Base-by-base conservation (phyloP, 92 coral and sea anemone species). In the Porites divaricata region DNA sequence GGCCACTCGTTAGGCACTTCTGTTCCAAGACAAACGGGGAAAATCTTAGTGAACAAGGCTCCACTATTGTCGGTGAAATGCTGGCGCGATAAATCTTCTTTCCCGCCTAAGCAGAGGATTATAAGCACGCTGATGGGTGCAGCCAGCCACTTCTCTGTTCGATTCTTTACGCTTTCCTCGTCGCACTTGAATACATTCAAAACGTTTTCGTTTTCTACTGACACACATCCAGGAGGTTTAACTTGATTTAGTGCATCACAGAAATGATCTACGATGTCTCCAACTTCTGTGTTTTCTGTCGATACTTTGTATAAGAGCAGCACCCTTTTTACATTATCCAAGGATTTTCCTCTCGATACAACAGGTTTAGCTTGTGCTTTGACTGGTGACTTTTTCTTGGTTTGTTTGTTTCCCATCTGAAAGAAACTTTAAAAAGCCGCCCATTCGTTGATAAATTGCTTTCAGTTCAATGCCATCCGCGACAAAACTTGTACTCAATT, bases 1-100 rank as follows among this genome's bases (percentile, higher is more conserved):
- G 95, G 93, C 99, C 98, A 96, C 20, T 87, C 94, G 1, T 86
- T 7, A 1, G 95, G 91, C 2, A 82, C 45, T 15, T 23, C 65
- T 12, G 57, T 79, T 21, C 99, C 99, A 70, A 94, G 92, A 1
- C 96, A 89, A 10, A 96, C 93, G 2, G 98, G 89, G 63, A 96
- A 75, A 20, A 95, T 80, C 77, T 93, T 89, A 10, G 79, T 88
- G 20, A 88, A 92, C 53, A 96, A 82, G 62, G 72, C 65, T 58
- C 77, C 91, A 68, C 76, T 80, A 22, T 75, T 81, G 57, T 87
- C 92, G 22, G 86, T 67, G 45, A 90, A 92, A 12, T 62, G 23
- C 73, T 92, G 92, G 19, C 85, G 89, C 19, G 90, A 83, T 2
- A 91, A 50, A 41, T 81, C 81, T 2, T 76, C 76, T 35, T 35